Evolutionary conservation across 1,140 invertebrate species (phyloP).

Genomic region (Camponotus vicinus): DNA sequence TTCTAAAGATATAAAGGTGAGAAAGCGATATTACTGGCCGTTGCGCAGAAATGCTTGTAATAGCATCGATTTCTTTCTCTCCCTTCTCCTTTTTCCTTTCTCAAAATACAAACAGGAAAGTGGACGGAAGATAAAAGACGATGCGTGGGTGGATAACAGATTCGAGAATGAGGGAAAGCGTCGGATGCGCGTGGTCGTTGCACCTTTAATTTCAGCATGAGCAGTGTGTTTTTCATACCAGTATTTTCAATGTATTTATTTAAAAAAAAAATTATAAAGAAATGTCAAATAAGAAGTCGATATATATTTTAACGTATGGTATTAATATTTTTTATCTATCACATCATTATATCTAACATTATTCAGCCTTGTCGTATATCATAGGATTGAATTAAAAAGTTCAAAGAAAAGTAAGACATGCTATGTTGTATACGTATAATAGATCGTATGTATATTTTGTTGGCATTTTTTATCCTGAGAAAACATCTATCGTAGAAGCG

Average conservation of each 20-base stretch:
- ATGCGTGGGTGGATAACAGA: constrained; percentile 13
- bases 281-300: neutral
- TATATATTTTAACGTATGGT: neutral
- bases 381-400: neutral
- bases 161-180: neutral
- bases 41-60: constrained; percentile 39
- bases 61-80: constrained; percentile 37
- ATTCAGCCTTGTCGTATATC: neutral
- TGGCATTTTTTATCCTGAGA: neutral
- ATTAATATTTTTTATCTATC: neutral
- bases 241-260: neutral
- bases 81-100: constrained; percentile 2
- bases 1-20: constrained; percentile 31
- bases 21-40: constrained; percentile 57
- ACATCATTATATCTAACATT: neutral
- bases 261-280: neutral
- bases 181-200: constrained; percentile 4
- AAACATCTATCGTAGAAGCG: neutral
- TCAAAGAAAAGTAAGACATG: neutral
- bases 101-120: constrained; percentile 19
- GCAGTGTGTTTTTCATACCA: neutral
- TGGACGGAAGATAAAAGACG: constrained; percentile 35
- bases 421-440: neutral
- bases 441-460: neutral
- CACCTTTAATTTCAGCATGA: neutral